phyloP scores from a whole-genome alignment of 2,113 vertebrate species.

The Actenoides hombroni region DNA sequence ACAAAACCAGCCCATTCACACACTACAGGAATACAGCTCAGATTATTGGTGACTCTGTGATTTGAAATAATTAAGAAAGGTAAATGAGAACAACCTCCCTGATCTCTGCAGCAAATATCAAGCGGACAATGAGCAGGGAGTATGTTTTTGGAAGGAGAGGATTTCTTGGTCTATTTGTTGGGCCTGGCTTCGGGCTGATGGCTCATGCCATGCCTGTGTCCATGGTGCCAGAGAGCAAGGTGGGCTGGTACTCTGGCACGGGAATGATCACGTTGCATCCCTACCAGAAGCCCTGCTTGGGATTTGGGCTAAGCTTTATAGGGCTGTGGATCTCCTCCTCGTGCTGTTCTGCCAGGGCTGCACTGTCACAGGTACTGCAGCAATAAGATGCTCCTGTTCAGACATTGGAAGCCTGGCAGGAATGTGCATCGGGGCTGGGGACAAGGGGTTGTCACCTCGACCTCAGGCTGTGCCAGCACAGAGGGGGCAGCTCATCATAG shows the following conservation, averaged over 20 bases:
- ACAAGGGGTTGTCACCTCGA: not conserved
- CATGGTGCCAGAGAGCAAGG: not conserved
- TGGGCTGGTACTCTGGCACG: not conserved
- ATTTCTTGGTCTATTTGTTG: not conserved
- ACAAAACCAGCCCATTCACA: not conserved
- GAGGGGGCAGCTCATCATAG: accelerated
- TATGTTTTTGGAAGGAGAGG: not conserved
- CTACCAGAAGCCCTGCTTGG: not conserved
- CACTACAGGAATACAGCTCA: constrained; percentile 35
- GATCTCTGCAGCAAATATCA: not conserved
- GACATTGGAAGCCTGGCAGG: not conserved
- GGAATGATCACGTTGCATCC: not conserved
- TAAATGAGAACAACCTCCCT: not conserved
- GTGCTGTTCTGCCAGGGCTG: not conserved
- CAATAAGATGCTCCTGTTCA: not conserved
- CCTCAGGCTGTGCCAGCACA: accelerated
- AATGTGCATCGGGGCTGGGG: not conserved
- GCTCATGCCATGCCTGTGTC: not conserved
- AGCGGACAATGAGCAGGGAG: not conserved
- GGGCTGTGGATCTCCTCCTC: not conserved
- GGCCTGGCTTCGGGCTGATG: not conserved
- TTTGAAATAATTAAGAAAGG: constrained; percentile 30
- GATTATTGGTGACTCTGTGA: not conserved
- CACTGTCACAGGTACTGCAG: not conserved
- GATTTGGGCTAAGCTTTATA: not conserved